phyloP scores from a whole-genome alignment of 2,888 invertebrate genomes.

The Phaonia tiefii region DNA sequence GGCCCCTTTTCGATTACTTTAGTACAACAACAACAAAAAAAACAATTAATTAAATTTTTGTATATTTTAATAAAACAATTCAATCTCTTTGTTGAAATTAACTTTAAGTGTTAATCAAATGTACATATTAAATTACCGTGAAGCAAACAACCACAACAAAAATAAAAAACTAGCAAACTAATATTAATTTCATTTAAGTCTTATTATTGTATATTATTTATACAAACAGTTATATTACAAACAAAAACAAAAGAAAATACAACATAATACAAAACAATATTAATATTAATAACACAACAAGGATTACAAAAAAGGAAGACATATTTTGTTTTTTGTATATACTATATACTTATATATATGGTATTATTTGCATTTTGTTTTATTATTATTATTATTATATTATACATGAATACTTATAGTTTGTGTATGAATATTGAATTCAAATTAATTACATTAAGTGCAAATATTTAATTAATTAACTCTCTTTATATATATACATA shows the following conservation, averaged over 20 bases:
- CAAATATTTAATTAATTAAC: constrained; percentile 64
- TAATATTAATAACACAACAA: constrained; percentile 33
- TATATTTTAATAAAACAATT: neutral
- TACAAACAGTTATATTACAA: too few relatives aligned
- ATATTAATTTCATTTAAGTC: constrained; percentile 23
- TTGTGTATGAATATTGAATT: constrained; percentile 38
- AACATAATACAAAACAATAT: neutral
- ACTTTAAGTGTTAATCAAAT: constrained; percentile 47
- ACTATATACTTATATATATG: neutral
- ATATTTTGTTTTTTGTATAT: constrained; percentile 46
- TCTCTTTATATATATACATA: constrained; percentile 14
- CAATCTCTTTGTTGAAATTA: neutral
- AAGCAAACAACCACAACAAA: too few relatives aligned
- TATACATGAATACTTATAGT: constrained; percentile 26
- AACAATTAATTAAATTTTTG: constrained; percentile 29
- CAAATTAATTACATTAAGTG: constrained; percentile 61
- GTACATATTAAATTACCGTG: constrained; percentile 18
- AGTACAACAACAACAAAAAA: constrained; percentile 9
- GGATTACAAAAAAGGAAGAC: constrained; percentile 22
- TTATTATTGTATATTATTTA: constrained; percentile 29
- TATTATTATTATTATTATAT: constrained; percentile 41
- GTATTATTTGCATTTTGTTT: neutral
- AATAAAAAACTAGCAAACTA: neutral
- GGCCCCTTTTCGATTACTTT: too few relatives aligned
- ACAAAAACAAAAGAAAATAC: too few relatives aligned